Percentiles rank a stretch among this genome's conserved stretches.
Conservation (phyloP, 64 coral and sea anemone species). For the Montipora sp. region DNA sequence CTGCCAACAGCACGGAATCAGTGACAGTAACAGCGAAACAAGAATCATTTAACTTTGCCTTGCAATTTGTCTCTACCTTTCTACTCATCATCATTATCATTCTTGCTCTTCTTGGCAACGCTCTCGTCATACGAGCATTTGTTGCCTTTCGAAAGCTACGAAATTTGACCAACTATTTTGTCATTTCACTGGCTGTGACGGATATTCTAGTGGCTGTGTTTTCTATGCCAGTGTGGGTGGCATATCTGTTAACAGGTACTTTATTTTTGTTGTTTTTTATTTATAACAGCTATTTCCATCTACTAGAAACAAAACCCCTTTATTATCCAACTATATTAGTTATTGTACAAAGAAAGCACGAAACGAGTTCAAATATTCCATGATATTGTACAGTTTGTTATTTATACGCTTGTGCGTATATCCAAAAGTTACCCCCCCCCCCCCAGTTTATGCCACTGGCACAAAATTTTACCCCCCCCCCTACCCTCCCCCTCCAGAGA, state of each 20-base stretch:
- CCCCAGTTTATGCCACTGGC: too few species aligned
- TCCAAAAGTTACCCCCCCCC: too few species aligned
- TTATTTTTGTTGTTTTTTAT: too few species aligned
- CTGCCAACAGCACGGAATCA: neutral
- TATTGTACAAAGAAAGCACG: too few species aligned
- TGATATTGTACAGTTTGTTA: too few species aligned
- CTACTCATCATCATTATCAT: conserved; percentile 78
- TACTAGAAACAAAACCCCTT: too few species aligned
- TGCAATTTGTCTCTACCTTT: conserved; percentile 68
- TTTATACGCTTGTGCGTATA: too few species aligned
- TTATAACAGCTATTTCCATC: too few species aligned
- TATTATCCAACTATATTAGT: too few species aligned
- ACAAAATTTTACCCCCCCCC: too few species aligned
- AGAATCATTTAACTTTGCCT: conserved; percentile 36
- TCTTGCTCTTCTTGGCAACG: conserved; percentile 81
- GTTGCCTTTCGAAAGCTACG: conserved; percentile 74
- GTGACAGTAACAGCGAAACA: neutral
- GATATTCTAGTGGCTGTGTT: conserved; percentile 93
- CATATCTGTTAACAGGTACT: conserved; percentile 66
- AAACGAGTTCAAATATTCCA: too few species aligned
- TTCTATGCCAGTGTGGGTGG: conserved; percentile 95
- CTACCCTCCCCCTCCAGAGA: too few species aligned
- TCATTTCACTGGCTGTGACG: conserved; percentile 91
- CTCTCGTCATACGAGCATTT: conserved; percentile 87
- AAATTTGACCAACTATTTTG: conserved; percentile 87